Percentiles rank a stretch among this genome's conserved stretches.
phyloP scores from a whole-genome alignment of 2,113 vertebrate species.

The Prionailurus viverrinus region DNA sequence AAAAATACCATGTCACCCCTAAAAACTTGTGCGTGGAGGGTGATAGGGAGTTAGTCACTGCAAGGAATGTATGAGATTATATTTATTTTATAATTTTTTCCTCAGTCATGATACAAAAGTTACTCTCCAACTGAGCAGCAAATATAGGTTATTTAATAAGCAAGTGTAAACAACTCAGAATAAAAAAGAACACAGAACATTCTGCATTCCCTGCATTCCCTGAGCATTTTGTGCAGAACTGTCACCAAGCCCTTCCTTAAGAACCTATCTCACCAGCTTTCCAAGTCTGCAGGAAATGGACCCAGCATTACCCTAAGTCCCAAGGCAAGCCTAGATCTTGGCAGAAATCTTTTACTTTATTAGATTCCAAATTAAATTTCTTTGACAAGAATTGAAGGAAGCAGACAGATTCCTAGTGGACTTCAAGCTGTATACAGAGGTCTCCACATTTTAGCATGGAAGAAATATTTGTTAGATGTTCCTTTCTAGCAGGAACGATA shows the following conservation, averaged over 20 bases:
- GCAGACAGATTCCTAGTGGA: background rate
- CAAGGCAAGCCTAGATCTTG: background rate
- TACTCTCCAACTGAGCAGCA: background rate
- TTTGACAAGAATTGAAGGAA: background rate
- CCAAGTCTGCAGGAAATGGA: background rate
- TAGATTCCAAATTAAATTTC: constrained; percentile 12
- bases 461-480: background rate
- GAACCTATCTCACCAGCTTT: background rate
- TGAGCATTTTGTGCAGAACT: background rate
- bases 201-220: constrained; percentile 21
- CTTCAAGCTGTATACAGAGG: background rate
- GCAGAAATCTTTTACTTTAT: constrained; percentile 2
- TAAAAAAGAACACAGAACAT: background rate
- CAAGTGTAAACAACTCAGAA: background rate
- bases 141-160: background rate
- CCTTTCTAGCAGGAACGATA: background rate
- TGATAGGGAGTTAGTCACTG: background rate
- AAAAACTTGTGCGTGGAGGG: background rate
- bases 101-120: background rate
- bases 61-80: background rate
- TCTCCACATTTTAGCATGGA: background rate
- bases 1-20: background rate
- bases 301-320: background rate
- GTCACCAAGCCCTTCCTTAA: background rate
- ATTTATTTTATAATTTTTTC: background rate